These are phyloP conservation scores for Epizoanthus stellaris DNA, from an alignment of 92 coral and sea anemone species.

Conservation along the genomic window DNA sequence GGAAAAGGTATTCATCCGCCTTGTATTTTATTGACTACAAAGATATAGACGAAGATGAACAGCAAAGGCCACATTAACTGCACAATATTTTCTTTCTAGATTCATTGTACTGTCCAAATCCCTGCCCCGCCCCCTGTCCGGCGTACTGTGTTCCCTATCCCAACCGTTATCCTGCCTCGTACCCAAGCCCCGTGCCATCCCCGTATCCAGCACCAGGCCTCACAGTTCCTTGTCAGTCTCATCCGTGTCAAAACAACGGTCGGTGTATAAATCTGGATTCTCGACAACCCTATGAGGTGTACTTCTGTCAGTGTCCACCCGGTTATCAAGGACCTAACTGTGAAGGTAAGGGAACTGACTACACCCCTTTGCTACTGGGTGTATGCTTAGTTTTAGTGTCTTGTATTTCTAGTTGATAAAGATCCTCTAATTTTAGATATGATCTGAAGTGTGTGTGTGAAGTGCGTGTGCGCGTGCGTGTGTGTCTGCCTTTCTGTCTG, in stretches of 20 bases:
- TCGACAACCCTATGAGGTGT: constrained; percentile 18
- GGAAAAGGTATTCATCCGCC: too few relatives aligned
- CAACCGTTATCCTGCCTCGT: background rate
- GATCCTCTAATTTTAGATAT: too few relatives aligned
- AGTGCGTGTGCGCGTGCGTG: too few relatives aligned
- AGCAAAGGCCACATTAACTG: background rate
- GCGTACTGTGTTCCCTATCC: background rate
- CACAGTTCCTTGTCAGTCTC: constrained; percentile 18
- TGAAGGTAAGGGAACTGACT: constrained; percentile 27
- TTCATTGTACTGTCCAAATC: constrained; percentile 10
- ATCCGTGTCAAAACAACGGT: constrained; percentile 5
- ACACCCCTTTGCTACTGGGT: background rate
- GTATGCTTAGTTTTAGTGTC: background rate
- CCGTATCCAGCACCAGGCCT: constrained; percentile 14
- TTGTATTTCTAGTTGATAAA: too few relatives aligned
- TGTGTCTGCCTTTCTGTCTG: too few relatives aligned
- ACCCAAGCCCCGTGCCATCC: background rate
- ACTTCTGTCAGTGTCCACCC: constrained; percentile 33
- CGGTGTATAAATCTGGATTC: constrained; percentile 50
- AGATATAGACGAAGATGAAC: too few relatives aligned
- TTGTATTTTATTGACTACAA: too few relatives aligned
- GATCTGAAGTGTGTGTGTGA: too few relatives aligned
- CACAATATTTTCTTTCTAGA: background rate
- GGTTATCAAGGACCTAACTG: constrained; percentile 48
- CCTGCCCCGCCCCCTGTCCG: constrained; percentile 24